Percentiles rank a stretch among this genome's conserved stretches.
phyloP scores from a whole-genome alignment of 2,888 invertebrate species.

The Drosophila paucipuncta region DNA sequence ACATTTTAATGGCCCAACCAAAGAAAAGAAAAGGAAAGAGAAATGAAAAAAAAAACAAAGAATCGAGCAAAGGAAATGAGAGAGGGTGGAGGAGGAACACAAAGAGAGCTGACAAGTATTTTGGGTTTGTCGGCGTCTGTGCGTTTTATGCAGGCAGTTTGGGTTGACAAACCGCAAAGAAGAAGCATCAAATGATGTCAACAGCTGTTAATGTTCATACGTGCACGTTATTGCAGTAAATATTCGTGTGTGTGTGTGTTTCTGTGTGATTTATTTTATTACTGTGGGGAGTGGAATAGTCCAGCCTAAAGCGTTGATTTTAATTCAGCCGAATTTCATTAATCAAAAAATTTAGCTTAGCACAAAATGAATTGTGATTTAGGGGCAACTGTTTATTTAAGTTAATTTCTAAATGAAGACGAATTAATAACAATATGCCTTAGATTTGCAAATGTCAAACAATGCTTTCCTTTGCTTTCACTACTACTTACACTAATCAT shows the following conservation, averaged over 20 bases:
- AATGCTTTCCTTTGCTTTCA: not conserved
- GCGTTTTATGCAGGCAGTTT: slow-evolving; percentile 16
- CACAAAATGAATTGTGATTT: not conserved
- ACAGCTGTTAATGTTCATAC: slow-evolving; percentile 55
- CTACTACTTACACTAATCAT: slow-evolving; percentile 5
- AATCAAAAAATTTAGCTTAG: not conserved
- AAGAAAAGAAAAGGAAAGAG: slow-evolving; percentile 23
- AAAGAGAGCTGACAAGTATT: slow-evolving; percentile 42
- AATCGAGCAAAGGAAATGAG: slow-evolving; percentile 2
- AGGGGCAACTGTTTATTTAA: not conserved
- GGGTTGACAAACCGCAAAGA: slow-evolving; percentile 43
- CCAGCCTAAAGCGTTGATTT: not conserved
- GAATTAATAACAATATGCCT: not conserved
- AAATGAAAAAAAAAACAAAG: slow-evolving; percentile 1
- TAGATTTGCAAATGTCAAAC: not conserved
- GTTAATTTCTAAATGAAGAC: not conserved
- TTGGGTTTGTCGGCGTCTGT: slow-evolving; percentile 30
- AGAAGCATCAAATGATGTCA: slow-evolving; percentile 53
- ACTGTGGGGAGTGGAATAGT: not conserved
- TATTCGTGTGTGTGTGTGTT: not conserved
- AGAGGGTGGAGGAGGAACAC: not conserved
- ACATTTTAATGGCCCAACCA: slow-evolving; percentile 72
- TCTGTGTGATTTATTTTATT: not conserved
- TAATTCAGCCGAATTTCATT: not conserved
- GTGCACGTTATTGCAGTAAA: slow-evolving; percentile 38